phyloP scores from a whole-genome alignment of 2,113 vertebrate genomes.

The Aptenodytes forsteri region DNA sequence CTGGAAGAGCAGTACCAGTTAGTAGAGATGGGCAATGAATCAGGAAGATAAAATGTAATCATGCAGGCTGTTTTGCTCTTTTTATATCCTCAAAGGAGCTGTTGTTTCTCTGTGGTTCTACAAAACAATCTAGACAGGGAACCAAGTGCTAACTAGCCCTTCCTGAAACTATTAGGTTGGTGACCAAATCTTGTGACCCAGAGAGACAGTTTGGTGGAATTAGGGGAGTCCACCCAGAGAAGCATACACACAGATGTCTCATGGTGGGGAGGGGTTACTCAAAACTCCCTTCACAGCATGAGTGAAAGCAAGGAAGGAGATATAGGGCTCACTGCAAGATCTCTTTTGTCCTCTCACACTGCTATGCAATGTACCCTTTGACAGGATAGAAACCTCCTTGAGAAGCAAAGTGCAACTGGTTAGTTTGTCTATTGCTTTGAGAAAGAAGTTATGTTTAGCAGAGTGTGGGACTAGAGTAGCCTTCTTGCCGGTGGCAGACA shows the following conservation, averaged over 20 bases:
- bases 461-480: not conserved
- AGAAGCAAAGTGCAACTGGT: not conserved
- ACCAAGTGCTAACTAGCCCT: not conserved
- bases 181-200: not conserved
- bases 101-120: not conserved
- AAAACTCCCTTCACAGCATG: not conserved
- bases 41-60: not conserved
- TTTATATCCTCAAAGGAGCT: not conserved
- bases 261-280: not conserved
- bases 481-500: no score
- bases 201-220: not conserved
- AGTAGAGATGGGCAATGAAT: not conserved
- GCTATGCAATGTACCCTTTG: not conserved
- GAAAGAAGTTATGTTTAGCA: not conserved
- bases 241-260: not conserved
- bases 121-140: not conserved
- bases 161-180: not conserved
- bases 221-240: not conserved
- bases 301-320: not conserved
- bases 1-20: not conserved
- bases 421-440: not conserved
- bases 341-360: not conserved
- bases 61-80: not conserved
- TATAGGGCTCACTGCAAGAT: not conserved
- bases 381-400: not conserved